These are phyloP conservation scores for Crocallis elinguaria DNA, from an alignment of 2,888 invertebrate species.

Conservation along the genomic window DNA sequence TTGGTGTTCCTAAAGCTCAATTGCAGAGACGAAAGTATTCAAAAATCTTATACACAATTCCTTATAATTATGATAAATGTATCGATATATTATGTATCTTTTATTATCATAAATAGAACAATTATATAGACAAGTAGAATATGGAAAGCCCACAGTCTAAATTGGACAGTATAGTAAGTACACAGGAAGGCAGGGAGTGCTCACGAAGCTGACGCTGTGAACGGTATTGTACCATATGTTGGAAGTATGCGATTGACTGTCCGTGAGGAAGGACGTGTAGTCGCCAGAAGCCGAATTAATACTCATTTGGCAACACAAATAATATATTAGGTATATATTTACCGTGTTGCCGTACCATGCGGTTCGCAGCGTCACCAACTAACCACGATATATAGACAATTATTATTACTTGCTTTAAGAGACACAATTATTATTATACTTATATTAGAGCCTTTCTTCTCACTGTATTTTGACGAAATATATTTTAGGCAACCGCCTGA, in stretches of 20 bases:
- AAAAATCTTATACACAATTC: conserved; percentile 13
- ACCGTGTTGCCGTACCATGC: too few species aligned
- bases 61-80: conserved; percentile 14
- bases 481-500: conserved; percentile 13
- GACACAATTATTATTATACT: conserved; percentile 20
- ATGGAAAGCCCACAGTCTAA: conserved; percentile 63
- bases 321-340: too few species aligned
- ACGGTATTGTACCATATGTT: too few species aligned
- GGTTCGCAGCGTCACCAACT: conserved; percentile 12
- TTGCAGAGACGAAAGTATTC: conserved; percentile 13
- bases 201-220: not conserved
- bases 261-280: too few species aligned
- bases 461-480: conserved; percentile 24
- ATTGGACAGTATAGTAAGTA: conserved; percentile 49
- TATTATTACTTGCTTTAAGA: too few species aligned
- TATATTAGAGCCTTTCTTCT: conserved; percentile 28
- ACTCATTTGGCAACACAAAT: too few species aligned
- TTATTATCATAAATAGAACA: conserved; percentile 10
- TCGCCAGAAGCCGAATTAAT: too few species aligned
- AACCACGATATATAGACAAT: conserved; percentile 18
- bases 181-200: conserved; percentile 50
- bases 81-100: conserved; percentile 14
- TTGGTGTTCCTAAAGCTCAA: conserved; percentile 74
- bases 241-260: too few species aligned
- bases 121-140: conserved; percentile 11